Conservation (phyloP, 1,140 invertebrate species). For the Paramacrobiotus metropolitanus region DNA sequence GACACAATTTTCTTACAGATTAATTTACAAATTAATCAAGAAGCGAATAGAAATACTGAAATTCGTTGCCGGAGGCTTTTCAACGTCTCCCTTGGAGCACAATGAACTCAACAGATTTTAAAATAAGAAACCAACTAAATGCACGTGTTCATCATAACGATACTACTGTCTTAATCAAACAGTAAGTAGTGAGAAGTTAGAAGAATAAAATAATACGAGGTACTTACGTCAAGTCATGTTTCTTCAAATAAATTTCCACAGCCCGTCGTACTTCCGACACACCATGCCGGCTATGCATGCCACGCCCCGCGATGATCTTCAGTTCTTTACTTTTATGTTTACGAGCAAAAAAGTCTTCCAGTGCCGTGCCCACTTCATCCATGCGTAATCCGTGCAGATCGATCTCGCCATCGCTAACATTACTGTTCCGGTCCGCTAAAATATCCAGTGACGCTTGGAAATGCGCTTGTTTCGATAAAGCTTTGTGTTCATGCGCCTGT, state of each 20-base stretch:
- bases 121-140: no score
- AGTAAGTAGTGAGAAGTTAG: background rate
- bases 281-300: background rate
- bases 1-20: no score
- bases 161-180: no score
- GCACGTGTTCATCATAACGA: no score
- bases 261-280: background rate
- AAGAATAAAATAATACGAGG: background rate
- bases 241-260: background rate
- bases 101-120: no score
- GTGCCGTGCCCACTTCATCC: background rate
- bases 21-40: no score
- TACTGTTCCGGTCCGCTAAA: background rate
- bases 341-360: background rate
- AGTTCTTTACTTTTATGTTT: background rate
- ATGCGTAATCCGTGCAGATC: background rate
- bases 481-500: background rate
- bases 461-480: background rate
- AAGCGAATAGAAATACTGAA: no score
- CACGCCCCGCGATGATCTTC: background rate
- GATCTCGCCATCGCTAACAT: background rate
- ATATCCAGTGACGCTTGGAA: background rate
- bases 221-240: background rate
- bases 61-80: no score
- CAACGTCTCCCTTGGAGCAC: no score